Conservation (phyloP, 2,113 vertebrate species). For the Pontoporia blainvillei region DNA sequence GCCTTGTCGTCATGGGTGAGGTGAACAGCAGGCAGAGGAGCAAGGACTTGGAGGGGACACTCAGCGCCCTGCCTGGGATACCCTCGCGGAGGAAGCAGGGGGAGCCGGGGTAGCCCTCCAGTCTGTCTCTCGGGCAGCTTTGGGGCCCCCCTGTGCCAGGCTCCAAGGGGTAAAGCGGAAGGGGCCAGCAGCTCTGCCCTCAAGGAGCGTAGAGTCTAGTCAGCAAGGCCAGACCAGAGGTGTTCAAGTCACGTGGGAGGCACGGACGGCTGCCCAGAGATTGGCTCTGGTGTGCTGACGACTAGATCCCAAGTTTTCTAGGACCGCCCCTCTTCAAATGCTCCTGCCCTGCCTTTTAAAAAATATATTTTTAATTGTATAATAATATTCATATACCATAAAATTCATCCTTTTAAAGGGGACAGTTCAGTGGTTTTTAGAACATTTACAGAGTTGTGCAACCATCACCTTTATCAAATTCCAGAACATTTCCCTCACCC, state of each 20-base stretch:
- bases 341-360: not conserved
- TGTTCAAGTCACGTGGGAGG: not conserved
- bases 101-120: not conserved
- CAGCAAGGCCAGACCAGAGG: not conserved
- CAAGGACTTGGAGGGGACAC: no score
- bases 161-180: not conserved
- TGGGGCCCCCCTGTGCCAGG: not conserved
- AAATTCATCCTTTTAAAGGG: not conserved
- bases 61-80: not conserved
- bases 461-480: not conserved
- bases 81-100: fast-evolving
- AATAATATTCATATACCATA: not conserved
- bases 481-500: not conserved
- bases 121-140: not conserved
- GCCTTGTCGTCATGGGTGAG: not conserved
- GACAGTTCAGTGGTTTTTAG: not conserved
- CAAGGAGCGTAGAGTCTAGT: not conserved
- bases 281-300: not conserved
- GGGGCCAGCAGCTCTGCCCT: not conserved
- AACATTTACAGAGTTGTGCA: not conserved
- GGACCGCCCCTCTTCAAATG: not conserved
- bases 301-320: not conserved
- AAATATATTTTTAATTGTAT: not conserved
- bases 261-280: fast-evolving
- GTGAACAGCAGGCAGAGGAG: not conserved